A percentile compares a stretch with the other conserved stretches of the same genome.
phyloP scores from a whole-genome alignment of 1,140 invertebrate genomes.

The Telenomus remus region DNA sequence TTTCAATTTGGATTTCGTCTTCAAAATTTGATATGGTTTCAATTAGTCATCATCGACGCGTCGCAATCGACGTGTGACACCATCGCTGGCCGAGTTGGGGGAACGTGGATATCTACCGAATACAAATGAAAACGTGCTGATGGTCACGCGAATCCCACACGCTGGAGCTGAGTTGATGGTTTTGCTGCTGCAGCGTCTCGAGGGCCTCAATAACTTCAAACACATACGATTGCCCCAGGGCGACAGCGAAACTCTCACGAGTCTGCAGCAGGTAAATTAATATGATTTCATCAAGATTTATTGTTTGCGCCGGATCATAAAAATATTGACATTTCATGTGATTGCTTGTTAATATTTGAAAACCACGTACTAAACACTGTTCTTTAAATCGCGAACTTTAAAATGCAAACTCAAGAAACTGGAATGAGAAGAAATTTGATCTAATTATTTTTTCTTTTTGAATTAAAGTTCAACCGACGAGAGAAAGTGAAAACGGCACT shows the following conservation, averaged over 20 bases:
- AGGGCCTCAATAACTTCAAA: slow-evolving; percentile 79
- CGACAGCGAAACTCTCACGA: slow-evolving; percentile 68
- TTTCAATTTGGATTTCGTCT: no score
- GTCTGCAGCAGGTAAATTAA: slow-evolving; percentile 73
- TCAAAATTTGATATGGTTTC: no score
- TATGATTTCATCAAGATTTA: neutral
- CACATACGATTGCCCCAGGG: slow-evolving; percentile 77
- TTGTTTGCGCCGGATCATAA: neutral
- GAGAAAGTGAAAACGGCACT: no score
- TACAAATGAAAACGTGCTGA: slow-evolving; percentile 76
- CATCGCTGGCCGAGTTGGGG: slow-evolving; percentile 76
- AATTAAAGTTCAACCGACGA: no score
- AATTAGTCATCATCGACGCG: slow-evolving; percentile 10
- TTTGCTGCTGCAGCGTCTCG: slow-evolving; percentile 79
- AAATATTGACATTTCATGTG: neutral
- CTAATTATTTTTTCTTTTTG: neutral
- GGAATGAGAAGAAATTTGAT: neutral
- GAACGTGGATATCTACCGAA: slow-evolving; percentile 68
- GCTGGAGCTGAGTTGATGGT: slow-evolving; percentile 81
- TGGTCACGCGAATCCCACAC: slow-evolving; percentile 81
- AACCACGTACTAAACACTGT: no score
- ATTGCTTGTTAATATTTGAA: neutral
- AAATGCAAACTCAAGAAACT: no score
- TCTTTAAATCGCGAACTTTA: no score
- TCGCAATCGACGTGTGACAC: slow-evolving; percentile 72